Base-by-base conservation (phyloP, 2,888 invertebrate species). In the Ennomos fuscantarius region DNA sequence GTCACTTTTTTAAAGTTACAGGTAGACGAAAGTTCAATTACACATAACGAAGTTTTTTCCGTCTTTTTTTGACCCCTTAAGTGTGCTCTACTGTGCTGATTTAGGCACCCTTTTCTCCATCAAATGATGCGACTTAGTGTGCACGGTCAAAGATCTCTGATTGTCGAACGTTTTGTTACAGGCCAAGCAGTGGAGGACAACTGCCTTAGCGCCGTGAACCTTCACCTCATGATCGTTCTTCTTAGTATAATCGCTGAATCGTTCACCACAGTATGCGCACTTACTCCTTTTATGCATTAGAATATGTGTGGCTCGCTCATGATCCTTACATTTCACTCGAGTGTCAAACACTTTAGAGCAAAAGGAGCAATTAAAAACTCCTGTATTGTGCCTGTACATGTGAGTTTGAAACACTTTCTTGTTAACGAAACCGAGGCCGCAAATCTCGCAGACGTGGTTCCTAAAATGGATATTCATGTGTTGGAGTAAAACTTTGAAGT, bases 381-480 rank as follows among this genome's bases (percentile, higher is more conserved):
- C 89, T 0, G 75, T 83, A 35, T 76, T 78, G 45, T 88, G 88
- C 1, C 86, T 76, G 12, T 82, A 82, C 3, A 78, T 74, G 48
- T 86, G 86, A 0, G 78, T 74, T 34, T 76, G 63, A 8, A 76
- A 62, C 3, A 72, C 74, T 0, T 73, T 65, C 41, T 74, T 87
- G 46, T 87, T 87, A 0, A 92, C 86, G 55, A 79, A 82, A 0
- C 92, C 91, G n/a, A 87, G 85, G 1, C 86, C 82, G 59, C 93
- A 93, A 0, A 88, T 76, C 24, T 91, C 87, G 60, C 93, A 93
- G 9, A 89, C 82, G 61, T 89, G 89, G 75, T 93, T 89, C 33
- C 76, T 74, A 31, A 70, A 88, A 55, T 88, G 88, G 0, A 67
- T 64, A 37, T 82, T 84, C 88, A 88, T 87, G 34, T 86, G 86